phyloP scores from a whole-genome alignment of 2,888 invertebrate species.

The Dichetophora obliterata region DNA sequence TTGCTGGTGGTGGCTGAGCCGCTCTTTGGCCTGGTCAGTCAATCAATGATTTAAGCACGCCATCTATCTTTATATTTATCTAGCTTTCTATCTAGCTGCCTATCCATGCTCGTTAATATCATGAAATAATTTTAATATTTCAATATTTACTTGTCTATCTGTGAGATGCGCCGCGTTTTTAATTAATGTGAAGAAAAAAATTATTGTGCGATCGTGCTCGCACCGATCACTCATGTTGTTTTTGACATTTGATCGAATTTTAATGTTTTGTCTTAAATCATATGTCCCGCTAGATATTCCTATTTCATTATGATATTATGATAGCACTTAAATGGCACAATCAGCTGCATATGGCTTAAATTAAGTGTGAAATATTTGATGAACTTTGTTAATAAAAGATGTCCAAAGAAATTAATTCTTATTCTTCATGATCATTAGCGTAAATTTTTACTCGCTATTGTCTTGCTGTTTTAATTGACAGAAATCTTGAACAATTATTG shows the following conservation, averaged over 20 bases:
- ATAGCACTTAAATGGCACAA: constrained; percentile 24
- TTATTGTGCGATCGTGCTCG: constrained; percentile 10
- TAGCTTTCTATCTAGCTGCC: not conserved
- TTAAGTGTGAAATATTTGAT: constrained; percentile 25
- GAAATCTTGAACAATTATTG: too few species aligned
- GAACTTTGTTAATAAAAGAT: constrained; percentile 9
- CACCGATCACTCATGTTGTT: constrained; percentile 46
- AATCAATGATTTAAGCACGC: not conserved
- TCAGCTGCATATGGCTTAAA: not conserved
- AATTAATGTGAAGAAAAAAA: constrained; percentile 17
- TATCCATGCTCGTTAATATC: not conserved
- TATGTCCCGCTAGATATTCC: not conserved
- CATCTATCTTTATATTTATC: not conserved
- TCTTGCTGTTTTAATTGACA: too few species aligned
- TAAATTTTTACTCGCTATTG: too few species aligned
- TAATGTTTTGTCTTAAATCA: constrained; percentile 32
- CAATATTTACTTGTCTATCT: not conserved
- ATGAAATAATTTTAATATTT: not conserved
- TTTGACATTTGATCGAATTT: constrained; percentile 48
- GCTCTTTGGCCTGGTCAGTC: not conserved
- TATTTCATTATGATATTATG: not conserved
- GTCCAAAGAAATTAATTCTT: constrained; percentile 9
- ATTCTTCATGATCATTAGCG: not conserved
- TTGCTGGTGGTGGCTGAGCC: not conserved
- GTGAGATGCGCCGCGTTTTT: constrained; percentile 3